Conservation (phyloP, 2,888 invertebrate species). For the Orthosia incerta region DNA sequence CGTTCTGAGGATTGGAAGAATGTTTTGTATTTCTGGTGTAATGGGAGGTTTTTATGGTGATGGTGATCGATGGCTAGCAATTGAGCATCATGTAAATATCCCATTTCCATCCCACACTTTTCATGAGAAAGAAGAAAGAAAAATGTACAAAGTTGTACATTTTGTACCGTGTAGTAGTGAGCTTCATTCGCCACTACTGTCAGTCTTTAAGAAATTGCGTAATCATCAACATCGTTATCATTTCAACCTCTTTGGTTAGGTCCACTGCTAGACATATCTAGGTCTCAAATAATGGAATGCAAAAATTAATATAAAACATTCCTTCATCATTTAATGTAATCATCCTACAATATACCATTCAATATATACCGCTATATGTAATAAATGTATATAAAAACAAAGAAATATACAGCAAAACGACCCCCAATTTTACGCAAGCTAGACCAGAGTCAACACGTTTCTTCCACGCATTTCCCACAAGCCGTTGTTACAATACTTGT, state of each 20-base stretch:
- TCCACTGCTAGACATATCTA: not conserved
- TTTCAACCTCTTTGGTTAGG: no score
- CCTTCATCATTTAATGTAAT: not conserved
- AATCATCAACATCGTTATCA: not conserved
- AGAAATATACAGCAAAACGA: conserved; percentile 13
- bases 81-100: conserved; percentile 12
- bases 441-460: conserved; percentile 60
- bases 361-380: not conserved
- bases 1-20: conserved; percentile 21
- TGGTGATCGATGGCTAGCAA: conserved; percentile 32
- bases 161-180: no score
- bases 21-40: conserved; percentile 38
- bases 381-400: not conserved
- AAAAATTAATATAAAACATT: not conserved
- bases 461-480: conserved; percentile 64
- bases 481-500: conserved; percentile 12
- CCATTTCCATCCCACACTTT: not conserved
- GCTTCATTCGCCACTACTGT: not conserved
- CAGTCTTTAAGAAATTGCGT: not conserved
- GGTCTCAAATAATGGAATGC: not conserved
- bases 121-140: not conserved
- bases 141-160: no score
- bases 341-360: not conserved
- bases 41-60: conserved; percentile 43
- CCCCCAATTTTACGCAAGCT: conserved; percentile 47